Percentiles rank a stretch among this genome's conserved stretches.
These are phyloP conservation scores for Lepilemur ruficaudatus DNA, from an alignment of 2,797 vertebrate species.

Conservation along the genomic window DNA sequence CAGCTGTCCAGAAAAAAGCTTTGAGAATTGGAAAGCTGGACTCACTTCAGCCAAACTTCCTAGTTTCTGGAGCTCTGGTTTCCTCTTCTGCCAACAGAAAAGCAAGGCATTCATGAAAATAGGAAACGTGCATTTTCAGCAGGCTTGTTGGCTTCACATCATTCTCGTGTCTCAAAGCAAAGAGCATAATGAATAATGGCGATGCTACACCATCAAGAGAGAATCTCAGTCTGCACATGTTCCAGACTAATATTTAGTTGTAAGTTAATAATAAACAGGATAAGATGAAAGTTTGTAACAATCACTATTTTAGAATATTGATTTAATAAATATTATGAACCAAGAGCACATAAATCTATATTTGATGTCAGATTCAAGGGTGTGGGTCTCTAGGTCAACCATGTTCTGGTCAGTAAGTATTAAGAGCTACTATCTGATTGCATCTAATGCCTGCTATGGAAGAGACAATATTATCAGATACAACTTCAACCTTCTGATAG, in stretches of 20 bases:
- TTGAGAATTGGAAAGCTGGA: conserved; percentile 65
- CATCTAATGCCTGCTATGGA: neutral
- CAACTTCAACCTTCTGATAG: neutral
- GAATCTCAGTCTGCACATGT: neutral
- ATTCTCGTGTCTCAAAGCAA: conserved; percentile 22
- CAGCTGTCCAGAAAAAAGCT: conserved; percentile 59
- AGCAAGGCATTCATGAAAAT: conserved; percentile 14
- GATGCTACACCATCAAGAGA: neutral
- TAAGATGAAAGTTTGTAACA: neutral
- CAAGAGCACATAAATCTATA: neutral
- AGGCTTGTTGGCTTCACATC: neutral
- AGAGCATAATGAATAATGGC: neutral
- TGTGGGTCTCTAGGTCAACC: neutral
- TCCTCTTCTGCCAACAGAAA: conserved; percentile 64
- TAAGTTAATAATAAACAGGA: neutral
- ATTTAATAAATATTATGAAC: conserved; percentile 31
- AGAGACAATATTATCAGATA: neutral
- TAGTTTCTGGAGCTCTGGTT: conserved; percentile 64
- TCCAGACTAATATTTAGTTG: conserved; percentile 6
- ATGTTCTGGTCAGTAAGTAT: conserved; percentile 42
- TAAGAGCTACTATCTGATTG: neutral
- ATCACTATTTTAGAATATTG: conserved; percentile 8
- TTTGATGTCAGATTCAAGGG: conserved; percentile 22
- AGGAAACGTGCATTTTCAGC: conserved; percentile 37
- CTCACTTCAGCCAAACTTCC: conserved; percentile 27